Base-by-base conservation (phyloP, 1,140 invertebrate genomes). In the Chrysomallon squamiferum region DNA sequence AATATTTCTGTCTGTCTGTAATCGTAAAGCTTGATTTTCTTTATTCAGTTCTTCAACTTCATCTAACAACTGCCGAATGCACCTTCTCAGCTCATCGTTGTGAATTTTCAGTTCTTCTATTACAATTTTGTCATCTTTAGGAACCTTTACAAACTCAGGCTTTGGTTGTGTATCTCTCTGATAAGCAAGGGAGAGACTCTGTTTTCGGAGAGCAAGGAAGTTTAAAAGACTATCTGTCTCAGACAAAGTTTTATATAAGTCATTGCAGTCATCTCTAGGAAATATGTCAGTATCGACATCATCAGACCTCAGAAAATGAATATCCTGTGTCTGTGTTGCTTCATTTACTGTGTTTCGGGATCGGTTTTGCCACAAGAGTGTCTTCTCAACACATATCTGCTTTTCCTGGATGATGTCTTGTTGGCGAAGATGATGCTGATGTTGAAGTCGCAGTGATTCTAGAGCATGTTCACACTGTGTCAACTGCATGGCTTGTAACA, bases 381-480 rank as follows among this genome's bases (percentile, higher is more conserved):
- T 27, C n/a, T 38, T n/a, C 41, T 74, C 62, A 13, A 62, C 20
- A 20, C 58, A 59, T 32, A 47, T 30, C 5, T 69, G 59, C 25
- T 65, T 59, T n/a, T 66, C 50, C n/a, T 73, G 69, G 3, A 76
- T 52, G 13, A 63, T 20, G n/a, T 70, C 71, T 20, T 65, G 67
- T 41, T 75, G 68, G 22, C 50, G 43, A 1, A 74, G 56, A 61
- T 78, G 76, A 57, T 71, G 62, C 29, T 71, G 45, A 60, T 76
- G 74, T 58, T 78, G 76, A 13, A 73, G 62, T 0, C 65, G 50
- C 2, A 78, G 66, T 13, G 75, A 77, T 43, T 77, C 75, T 43
- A 68, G 57, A 15, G 73, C 75, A 50, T 73, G 43, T 11, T 69
- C 25, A 6, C 64, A 71, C 1, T 52, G 29, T 13, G 73, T 68